Evolutionary conservation across 2,113 vertebrate genomes (phyloP).

Genomic region (Lophochroa leadbeateri): DNA sequence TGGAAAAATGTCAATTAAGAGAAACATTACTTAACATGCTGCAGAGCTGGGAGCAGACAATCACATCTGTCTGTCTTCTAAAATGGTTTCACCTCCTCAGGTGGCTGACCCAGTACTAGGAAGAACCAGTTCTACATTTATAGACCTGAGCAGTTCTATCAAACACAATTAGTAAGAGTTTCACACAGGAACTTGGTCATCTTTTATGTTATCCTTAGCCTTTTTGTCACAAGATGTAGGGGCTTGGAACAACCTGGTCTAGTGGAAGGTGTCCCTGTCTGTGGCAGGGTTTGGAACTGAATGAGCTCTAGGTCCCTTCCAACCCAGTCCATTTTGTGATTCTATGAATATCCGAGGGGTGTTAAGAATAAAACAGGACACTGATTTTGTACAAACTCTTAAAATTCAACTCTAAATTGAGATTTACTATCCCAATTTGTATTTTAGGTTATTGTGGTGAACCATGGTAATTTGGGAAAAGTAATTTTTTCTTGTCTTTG

Average conservation of each 20-base stretch:
- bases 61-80: background rate
- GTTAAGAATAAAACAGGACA: background rate
- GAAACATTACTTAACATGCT: background rate
- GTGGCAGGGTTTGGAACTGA: background rate
- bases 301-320: background rate
- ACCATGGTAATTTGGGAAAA: background rate
- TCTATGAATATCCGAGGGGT: background rate
- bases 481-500: background rate
- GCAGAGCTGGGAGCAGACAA: background rate
- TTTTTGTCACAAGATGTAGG: background rate
- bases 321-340: background rate
- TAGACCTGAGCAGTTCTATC: background rate
- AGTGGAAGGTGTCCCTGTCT: background rate
- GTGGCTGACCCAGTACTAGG: background rate
- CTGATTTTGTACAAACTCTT: background rate
- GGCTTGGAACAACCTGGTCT: background rate
- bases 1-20: conserved; percentile 31
- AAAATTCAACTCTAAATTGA: background rate
- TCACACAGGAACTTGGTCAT: background rate
- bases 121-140: background rate
- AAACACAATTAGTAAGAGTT: background rate
- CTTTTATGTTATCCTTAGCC: background rate
- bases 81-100: background rate
- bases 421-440: background rate
- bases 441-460: background rate